Evolutionary conservation across 1,140 invertebrate species (phyloP).

Genomic region (Macrostomum lignano): DNA sequence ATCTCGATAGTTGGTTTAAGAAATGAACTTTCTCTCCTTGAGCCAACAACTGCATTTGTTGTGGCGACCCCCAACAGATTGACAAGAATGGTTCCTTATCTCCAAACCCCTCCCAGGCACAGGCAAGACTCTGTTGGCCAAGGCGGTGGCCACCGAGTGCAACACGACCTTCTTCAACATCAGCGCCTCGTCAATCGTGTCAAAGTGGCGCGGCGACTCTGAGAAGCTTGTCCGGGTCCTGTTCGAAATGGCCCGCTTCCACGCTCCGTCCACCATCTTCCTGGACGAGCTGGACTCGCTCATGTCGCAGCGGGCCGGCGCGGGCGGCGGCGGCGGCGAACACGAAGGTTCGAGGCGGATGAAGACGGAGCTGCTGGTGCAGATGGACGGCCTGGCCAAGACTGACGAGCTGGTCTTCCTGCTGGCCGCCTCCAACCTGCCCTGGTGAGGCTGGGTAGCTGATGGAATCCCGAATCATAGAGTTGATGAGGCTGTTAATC

Average conservation of each 20-base stretch:
- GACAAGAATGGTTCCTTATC: too few species aligned
- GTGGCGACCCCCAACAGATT: too few species aligned
- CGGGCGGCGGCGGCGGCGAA: constrained; percentile 16
- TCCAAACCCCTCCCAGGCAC: constrained; percentile 18
- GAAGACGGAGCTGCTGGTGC: constrained; percentile 45
- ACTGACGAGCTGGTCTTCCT: constrained; percentile 42
- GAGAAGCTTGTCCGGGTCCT: constrained; percentile 57
- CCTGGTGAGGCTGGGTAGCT: too few species aligned
- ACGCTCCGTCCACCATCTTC: constrained; percentile 32
- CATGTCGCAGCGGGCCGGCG: constrained; percentile 27
- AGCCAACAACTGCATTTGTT: too few species aligned
- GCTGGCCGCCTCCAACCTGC: constrained; percentile 58
- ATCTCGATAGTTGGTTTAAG: too few species aligned
- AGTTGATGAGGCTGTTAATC: too few species aligned
- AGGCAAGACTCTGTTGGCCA: constrained; percentile 61
- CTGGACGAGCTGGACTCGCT: constrained; percentile 32
- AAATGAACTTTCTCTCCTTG: too few species aligned
- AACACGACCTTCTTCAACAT: constrained; percentile 63
- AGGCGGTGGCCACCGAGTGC: constrained; percentile 53
- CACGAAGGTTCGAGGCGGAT: constrained; percentile 33
- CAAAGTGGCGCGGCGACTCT: constrained; percentile 75
- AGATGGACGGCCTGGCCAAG: constrained; percentile 37
- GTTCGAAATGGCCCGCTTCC: constrained; percentile 31
- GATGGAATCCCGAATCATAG: too few species aligned
- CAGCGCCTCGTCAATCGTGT: constrained; percentile 52